Conservation (phyloP, 2,113 vertebrate genomes). For the Cettia cetti region DNA sequence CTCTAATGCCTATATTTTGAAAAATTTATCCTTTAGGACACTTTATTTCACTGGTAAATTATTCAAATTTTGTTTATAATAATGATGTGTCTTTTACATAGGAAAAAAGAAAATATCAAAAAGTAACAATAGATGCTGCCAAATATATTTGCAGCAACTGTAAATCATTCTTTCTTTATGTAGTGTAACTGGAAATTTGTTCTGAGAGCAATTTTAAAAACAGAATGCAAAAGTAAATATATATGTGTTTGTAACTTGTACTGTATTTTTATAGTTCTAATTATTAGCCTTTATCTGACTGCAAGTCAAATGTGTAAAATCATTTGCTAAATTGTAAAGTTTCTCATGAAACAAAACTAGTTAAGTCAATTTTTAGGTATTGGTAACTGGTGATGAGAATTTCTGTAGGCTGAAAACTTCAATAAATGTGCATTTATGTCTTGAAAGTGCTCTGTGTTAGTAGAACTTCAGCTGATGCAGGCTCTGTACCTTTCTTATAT, state of each 20-base stretch:
- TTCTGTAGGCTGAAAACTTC: background rate
- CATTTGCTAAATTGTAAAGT: background rate
- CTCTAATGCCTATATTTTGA: background rate
- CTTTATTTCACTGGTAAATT: background rate
- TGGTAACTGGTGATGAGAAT: background rate
- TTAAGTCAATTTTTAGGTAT: background rate
- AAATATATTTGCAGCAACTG: background rate
- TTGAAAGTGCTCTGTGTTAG: background rate
- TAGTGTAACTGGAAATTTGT: background rate
- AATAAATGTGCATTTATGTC: background rate
- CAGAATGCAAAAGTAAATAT: background rate
- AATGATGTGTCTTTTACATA: background rate
- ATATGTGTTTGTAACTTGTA: background rate
- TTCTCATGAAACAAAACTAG: background rate
- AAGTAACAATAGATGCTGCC: background rate
- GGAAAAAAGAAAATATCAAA: background rate
- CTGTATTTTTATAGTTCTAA: background rate
- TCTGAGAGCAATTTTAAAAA: background rate
- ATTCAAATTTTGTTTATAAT: background rate
- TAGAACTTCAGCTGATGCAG: background rate
- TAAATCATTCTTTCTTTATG: background rate
- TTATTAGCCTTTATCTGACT: background rate
- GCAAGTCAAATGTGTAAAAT: background rate
- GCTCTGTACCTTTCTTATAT: background rate
- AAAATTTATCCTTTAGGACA: background rate